Percentiles rank a stretch among this genome's conserved stretches.
These are phyloP conservation scores for Periophthalmus magnuspinnatus DNA, from an alignment of 2,797 vertebrate genomes.

Conservation along the genomic window DNA sequence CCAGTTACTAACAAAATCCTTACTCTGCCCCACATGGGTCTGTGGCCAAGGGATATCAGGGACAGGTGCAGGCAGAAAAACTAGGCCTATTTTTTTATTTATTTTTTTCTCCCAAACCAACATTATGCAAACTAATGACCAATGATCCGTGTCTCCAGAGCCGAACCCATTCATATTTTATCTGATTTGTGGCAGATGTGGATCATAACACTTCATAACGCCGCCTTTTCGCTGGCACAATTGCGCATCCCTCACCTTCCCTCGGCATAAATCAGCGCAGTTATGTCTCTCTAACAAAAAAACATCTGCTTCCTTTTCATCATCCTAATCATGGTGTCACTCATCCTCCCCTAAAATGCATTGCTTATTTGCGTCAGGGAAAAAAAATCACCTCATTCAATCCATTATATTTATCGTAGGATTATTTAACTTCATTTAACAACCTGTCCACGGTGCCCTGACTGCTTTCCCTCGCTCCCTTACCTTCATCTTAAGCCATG, in stretches of 20 bases:
- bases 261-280: not conserved
- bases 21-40: not conserved
- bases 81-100: not conserved
- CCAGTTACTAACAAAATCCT: no score
- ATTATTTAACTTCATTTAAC: slow-evolving; percentile 66
- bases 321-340: slow-evolving; percentile 30
- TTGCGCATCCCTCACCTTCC: not conserved
- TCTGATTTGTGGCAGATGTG: slow-evolving; percentile 7
- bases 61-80: not conserved
- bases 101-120: not conserved
- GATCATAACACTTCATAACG: slow-evolving; percentile 5
- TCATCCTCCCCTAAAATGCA: slow-evolving; percentile 38
- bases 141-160: not conserved
- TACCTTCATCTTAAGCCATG: slow-evolving; percentile 29
- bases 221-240: not conserved
- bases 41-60: not conserved
- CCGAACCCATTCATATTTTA: not conserved
- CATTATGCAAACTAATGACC: not conserved
- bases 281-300: slow-evolving; percentile 19
- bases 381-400: slow-evolving; percentile 49
- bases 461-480: slow-evolving; percentile 18
- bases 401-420: slow-evolving; percentile 70
- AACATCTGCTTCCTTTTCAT: slow-evolving; percentile 36
- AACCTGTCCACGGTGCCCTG: slow-evolving; percentile 1
- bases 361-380: slow-evolving; percentile 43